Evolutionary conservation across 2,797 vertebrate genomes (phyloP).

Genomic region (Holocentrus rufus): DNA sequence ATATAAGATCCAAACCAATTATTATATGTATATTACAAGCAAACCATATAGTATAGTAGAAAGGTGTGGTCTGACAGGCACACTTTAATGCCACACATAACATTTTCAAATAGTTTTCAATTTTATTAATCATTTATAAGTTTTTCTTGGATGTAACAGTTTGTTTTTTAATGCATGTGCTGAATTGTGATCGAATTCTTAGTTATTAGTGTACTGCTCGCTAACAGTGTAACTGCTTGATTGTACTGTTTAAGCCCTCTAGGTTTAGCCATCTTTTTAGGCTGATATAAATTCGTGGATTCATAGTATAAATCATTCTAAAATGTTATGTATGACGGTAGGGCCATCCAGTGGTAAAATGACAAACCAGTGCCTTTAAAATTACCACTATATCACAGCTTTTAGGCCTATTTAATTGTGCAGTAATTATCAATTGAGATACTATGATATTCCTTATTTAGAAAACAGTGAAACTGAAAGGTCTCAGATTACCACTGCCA

Average conservation of each 20-base stretch:
- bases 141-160: too few relatives aligned
- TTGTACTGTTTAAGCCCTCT: too few relatives aligned
- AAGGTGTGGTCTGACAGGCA: background rate
- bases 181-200: background rate
- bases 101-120: too few relatives aligned
- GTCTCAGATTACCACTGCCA: slow-evolving; percentile 16
- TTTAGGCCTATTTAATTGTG: background rate
- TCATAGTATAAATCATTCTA: too few relatives aligned
- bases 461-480: slow-evolving; percentile 27
- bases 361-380: too few relatives aligned
- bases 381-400: too few relatives aligned
- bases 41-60: background rate
- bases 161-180: background rate
- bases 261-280: too few relatives aligned
- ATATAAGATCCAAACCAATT: background rate
- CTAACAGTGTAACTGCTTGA: background rate
- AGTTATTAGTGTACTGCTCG: background rate
- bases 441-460: slow-evolving; percentile 37
- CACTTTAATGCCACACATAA: too few relatives aligned
- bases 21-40: background rate
- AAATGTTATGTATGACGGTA: too few relatives aligned
- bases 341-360: too few relatives aligned
- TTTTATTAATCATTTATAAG: too few relatives aligned
- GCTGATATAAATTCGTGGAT: too few relatives aligned
- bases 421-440: slow-evolving; percentile 29